Evolutionary conservation across 53 echinoderm and acorn worm genomes (phyloP).

Genomic region (Crossaster papposus): DNA sequence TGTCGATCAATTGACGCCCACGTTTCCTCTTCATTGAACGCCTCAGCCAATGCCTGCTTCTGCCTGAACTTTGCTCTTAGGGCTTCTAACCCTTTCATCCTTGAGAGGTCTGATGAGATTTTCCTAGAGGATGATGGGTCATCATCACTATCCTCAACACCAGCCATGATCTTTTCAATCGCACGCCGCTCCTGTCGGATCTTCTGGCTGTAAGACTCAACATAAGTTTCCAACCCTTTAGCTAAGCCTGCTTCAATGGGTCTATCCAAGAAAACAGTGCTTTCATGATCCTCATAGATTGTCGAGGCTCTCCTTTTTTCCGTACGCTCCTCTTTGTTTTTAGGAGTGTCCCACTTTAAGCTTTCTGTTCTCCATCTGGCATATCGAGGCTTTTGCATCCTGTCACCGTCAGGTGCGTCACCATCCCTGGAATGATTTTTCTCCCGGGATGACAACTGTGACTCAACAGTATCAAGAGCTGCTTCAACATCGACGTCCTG

Average conservation of each 20-base stretch:
- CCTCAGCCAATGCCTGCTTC: constrained; percentile 34
- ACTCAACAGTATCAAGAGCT: constrained; percentile 76
- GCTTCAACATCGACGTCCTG: constrained; percentile 74
- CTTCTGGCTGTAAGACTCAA: constrained; percentile 58
- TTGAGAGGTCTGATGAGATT: constrained; percentile 23
- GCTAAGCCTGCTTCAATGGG: constrained; percentile 68
- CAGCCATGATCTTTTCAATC: constrained; percentile 77
- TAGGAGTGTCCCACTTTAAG: constrained; percentile 55
- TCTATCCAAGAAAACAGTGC: constrained; percentile 62
- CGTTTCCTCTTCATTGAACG: constrained; percentile 67
- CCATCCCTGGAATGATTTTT: constrained; percentile 49
- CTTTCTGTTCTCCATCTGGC: constrained; percentile 49
- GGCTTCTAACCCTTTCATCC: constrained; percentile 54
- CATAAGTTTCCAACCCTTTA: constrained; percentile 55
- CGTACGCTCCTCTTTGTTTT: constrained; percentile 57
- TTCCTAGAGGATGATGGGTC: constrained; percentile 41
- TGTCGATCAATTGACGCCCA: constrained; percentile 80
- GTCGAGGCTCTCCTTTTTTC: constrained; percentile 29
- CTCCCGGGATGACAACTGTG: constrained; percentile 66
- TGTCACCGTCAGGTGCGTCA: background rate
- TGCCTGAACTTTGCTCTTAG: constrained; percentile 49
- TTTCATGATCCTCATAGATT: constrained; percentile 63
- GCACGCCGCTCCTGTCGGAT: constrained; percentile 71
- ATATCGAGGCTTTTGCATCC: constrained; percentile 45
- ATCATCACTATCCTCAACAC: constrained; percentile 60